Conservation (phyloP, 1,140 invertebrate genomes). For the Brachionus koreanus region DNA sequence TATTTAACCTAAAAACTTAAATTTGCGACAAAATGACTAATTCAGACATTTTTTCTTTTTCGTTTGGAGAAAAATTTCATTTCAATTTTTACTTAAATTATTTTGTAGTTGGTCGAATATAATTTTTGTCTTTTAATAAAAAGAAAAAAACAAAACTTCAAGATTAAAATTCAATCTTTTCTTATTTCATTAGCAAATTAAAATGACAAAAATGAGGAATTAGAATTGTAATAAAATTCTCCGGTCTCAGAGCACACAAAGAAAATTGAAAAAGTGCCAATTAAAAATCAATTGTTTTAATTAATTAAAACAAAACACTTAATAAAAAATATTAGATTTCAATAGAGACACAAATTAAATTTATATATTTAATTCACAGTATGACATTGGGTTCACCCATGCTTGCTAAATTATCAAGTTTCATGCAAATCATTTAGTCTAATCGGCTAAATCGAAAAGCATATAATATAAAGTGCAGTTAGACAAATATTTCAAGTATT, state of each 20-base stretch:
- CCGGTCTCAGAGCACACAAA: not conserved
- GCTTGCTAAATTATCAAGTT: not conserved
- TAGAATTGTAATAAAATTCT: not conserved
- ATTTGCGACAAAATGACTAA: not conserved
- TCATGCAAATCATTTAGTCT: not conserved
- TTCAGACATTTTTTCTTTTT: not conserved
- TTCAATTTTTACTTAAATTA: too few species aligned
- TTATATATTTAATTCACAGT: conserved; percentile 24
- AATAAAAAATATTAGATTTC: conserved; percentile 39
- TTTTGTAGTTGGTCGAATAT: too few species aligned
- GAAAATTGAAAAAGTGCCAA: conserved; percentile 15
- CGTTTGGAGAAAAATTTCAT: too few species aligned
- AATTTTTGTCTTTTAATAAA: too few species aligned
- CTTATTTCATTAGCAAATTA: not conserved
- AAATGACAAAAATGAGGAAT: not conserved
- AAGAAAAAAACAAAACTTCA: not conserved
- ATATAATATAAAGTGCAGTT: not conserved
- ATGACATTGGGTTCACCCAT: not conserved
- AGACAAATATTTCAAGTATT: not conserved
- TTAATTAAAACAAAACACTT: conserved; percentile 28
- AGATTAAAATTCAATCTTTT: not conserved
- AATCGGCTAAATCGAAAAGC: conserved; percentile 15
- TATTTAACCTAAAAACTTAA: not conserved
- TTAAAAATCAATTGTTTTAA: conserved; percentile 34
- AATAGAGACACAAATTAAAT: not conserved